phyloP scores from a whole-genome alignment of 2,797 vertebrate genomes.

The Manis javanica region DNA sequence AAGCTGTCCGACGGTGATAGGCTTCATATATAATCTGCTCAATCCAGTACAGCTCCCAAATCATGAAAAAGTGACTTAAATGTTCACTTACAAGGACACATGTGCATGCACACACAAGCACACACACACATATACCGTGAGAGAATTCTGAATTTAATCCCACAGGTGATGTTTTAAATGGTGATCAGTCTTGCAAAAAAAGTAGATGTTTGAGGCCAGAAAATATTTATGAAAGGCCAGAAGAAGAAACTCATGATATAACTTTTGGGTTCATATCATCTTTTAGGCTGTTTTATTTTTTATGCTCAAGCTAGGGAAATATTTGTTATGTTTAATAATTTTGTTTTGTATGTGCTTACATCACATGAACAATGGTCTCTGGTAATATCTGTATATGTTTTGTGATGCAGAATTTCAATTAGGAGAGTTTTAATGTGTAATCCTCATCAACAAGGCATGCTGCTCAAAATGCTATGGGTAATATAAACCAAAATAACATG shows the following conservation, averaged over 20 bases:
- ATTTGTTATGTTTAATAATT: constrained; percentile 5
- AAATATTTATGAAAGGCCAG: neutral
- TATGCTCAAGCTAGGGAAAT: neutral
- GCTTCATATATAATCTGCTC: constrained; percentile 78
- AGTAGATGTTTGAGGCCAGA: neutral
- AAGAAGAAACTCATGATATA: neutral
- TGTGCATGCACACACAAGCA: neutral
- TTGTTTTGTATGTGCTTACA: neutral
- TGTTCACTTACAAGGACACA: constrained; percentile 42
- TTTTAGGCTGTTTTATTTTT: constrained; percentile 7
- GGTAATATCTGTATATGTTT: neutral
- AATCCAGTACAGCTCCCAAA: constrained; percentile 69
- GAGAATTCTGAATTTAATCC: constrained; percentile 72
- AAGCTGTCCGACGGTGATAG: constrained; percentile 82
- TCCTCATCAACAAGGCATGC: neutral
- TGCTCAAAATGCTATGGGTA: neutral
- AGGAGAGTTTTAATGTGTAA: neutral
- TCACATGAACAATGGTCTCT: neutral
- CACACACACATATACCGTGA: neutral
- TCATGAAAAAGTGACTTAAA: constrained; percentile 74
- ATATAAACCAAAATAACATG: neutral
- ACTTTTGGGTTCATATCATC: neutral
- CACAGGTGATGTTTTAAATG: constrained; percentile 75
- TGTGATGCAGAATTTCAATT: constrained; percentile 16
- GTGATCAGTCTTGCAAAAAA: neutral